phyloP scores from a whole-genome alignment of 2,888 invertebrate species.

The Oligia fasciuncula region DNA sequence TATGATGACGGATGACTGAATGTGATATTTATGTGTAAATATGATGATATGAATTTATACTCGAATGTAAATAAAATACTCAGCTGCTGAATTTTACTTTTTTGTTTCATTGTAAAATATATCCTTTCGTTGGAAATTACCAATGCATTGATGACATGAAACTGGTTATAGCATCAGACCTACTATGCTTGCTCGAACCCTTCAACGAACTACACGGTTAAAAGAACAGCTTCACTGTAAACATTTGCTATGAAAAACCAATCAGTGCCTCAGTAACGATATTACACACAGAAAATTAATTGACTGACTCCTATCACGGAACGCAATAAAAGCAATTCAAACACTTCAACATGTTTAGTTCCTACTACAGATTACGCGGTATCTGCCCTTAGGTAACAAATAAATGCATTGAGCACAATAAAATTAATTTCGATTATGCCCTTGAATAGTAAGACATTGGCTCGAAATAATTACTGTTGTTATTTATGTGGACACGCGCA shows the following conservation, averaged over 20 bases:
- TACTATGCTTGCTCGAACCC: background rate
- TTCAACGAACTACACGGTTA: background rate
- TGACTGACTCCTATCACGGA: constrained; percentile 7
- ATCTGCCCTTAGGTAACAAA: constrained; percentile 58
- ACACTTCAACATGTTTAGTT: constrained; percentile 38
- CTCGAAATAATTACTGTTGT: constrained; percentile 79
- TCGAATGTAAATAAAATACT: constrained; percentile 87
- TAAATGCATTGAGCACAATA: constrained; percentile 64
- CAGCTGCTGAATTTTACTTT: constrained; percentile 84
- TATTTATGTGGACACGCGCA: constrained; percentile 77
- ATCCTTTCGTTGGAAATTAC: background rate
- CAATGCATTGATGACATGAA: background rate
- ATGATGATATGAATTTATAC: constrained; percentile 82
- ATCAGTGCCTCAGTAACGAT: background rate
- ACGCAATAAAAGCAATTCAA: constrained; percentile 31
- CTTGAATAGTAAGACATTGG: constrained; percentile 81
- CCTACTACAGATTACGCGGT: constrained; percentile 48
- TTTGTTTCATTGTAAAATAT: constrained; percentile 60
- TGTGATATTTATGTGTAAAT: constrained; percentile 90
- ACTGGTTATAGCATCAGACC: background rate
- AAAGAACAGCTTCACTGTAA: background rate
- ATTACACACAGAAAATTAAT: constrained; percentile 26
- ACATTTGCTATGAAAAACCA: background rate
- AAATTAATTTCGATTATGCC: constrained; percentile 71
- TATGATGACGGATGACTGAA: constrained; percentile 85